These are phyloP conservation scores for Saccostrea cuccullata DNA, from an alignment of 1,140 invertebrate genomes.

Conservation along the genomic window DNA sequence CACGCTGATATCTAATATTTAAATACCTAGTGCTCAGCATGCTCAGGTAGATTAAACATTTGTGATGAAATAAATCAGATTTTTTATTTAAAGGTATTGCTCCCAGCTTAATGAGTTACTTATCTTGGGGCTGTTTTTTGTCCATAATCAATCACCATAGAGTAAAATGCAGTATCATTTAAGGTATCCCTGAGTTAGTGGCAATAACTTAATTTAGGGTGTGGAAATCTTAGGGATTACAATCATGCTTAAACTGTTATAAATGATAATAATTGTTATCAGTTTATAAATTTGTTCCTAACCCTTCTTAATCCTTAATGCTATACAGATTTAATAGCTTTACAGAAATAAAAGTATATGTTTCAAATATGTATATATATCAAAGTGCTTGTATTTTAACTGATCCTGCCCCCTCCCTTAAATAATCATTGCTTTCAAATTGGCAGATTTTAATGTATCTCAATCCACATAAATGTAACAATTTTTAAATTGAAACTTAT, in stretches of 20 bases:
- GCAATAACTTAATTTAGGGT: not conserved
- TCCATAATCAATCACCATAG: not conserved
- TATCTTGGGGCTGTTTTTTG: not conserved
- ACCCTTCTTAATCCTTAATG: no score
- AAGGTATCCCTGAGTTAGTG: not conserved
- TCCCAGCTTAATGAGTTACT: slow-evolving; percentile 19
- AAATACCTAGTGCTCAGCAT: slow-evolving; percentile 21
- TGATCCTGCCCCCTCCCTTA: no score
- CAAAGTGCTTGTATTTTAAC: no score
- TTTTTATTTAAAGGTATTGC: slow-evolving; percentile 24
- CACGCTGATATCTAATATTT: not conserved
- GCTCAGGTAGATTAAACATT: slow-evolving; percentile 29
- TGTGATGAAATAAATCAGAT: slow-evolving; percentile 24
- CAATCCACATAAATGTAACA: no score
- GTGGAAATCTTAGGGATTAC: not conserved
- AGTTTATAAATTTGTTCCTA: no score
- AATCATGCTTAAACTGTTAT: not conserved
- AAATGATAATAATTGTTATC: no score
- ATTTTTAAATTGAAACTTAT: no score
- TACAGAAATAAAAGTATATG: no score
- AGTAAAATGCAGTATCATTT: not conserved
- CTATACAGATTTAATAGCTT: no score
- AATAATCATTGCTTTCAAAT: no score
- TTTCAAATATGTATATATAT: no score
- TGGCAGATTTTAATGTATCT: no score